These are phyloP conservation scores for Temnothorax nylanderi DNA, from an alignment of 1,140 invertebrate species.

Conservation along the genomic window DNA sequence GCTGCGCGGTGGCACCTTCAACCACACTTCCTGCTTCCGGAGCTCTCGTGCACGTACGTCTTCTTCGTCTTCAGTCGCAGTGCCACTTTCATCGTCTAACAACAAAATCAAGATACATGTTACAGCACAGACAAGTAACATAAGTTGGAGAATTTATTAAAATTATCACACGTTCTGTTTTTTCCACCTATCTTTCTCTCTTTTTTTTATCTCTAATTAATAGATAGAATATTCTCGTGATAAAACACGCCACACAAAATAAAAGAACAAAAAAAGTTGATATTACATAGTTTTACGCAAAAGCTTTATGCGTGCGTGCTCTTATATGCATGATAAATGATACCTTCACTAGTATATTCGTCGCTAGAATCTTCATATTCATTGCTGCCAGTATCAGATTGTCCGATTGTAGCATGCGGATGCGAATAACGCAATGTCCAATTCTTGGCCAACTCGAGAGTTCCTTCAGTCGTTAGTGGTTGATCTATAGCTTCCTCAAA, in stretches of 20 bases:
- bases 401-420: slow-evolving; percentile 77
- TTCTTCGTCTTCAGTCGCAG: slow-evolving; percentile 91
- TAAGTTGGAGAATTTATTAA: slow-evolving; percentile 16
- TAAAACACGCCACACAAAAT: not conserved
- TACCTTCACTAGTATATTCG: slow-evolving; percentile 89
- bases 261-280: not conserved
- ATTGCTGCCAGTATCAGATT: slow-evolving; percentile 85
- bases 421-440: slow-evolving; percentile 87
- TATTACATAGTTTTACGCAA: not conserved
- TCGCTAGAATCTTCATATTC: slow-evolving; percentile 88
- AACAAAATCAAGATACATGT: slow-evolving; percentile 27
- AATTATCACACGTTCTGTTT: not conserved
- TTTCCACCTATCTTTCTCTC: not conserved
- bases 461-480: slow-evolving; percentile 89
- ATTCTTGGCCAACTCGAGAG: slow-evolving; percentile 88
- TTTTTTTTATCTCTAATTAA: not conserved
- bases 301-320: not conserved
- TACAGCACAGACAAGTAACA: not conserved
- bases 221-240: not conserved
- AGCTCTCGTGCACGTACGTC: slow-evolving; percentile 89
- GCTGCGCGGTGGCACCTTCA: slow-evolving; percentile 87
- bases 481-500: slow-evolving; percentile 88
- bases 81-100: slow-evolving; percentile 89
- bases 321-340: slow-evolving; percentile 25
- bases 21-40: slow-evolving; percentile 89